Percentiles rank a stretch among this genome's conserved stretches.
These are phyloP conservation scores for Nowickia ferox DNA, from an alignment of 2,888 invertebrate species.

Conservation along the genomic window DNA sequence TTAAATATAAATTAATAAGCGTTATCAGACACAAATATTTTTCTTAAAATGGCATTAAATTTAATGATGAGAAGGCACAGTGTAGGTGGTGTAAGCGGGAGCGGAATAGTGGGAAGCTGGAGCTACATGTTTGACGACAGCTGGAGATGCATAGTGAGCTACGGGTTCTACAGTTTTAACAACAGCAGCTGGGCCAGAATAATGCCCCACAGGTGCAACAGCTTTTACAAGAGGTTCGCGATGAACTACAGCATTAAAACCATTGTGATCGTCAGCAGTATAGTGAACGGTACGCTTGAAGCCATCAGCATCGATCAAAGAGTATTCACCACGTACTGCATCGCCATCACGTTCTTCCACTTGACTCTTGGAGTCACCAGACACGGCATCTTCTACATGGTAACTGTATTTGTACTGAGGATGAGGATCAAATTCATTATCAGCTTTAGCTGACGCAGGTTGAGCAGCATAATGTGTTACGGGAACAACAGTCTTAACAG, in stretches of 20 bases:
- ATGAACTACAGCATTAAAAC: conserved; percentile 81
- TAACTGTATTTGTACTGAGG: conserved; percentile 81
- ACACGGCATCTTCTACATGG: conserved; percentile 80
- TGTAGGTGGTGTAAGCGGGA: conserved; percentile 69
- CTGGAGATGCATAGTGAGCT: conserved; percentile 70
- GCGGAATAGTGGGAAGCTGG: conserved; percentile 68
- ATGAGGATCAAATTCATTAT: conserved; percentile 80
- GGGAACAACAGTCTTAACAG: conserved; percentile 73
- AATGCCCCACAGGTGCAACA: conserved; percentile 65
- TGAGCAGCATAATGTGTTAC: conserved; percentile 75
- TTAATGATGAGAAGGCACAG: conserved; percentile 70
- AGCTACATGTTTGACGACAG: conserved; percentile 52
- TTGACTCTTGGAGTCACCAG: conserved; percentile 82
- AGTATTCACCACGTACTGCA: conserved; percentile 82
- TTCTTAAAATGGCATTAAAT: conserved; percentile 3
- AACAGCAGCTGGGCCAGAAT: conserved; percentile 53
- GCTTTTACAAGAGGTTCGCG: conserved; percentile 76
- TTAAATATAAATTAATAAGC: conserved; percentile 4
- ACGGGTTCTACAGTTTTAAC: conserved; percentile 56
- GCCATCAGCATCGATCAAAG: conserved; percentile 81
- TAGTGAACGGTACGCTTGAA: conserved; percentile 80
- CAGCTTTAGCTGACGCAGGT: conserved; percentile 76
- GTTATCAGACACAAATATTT: conserved; percentile 10
- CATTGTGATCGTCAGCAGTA: conserved; percentile 80
- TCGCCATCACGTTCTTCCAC: conserved; percentile 82